Base-by-base conservation (phyloP, 2,888 invertebrate genomes). In the Tanytarsus gracilentus region DNA sequence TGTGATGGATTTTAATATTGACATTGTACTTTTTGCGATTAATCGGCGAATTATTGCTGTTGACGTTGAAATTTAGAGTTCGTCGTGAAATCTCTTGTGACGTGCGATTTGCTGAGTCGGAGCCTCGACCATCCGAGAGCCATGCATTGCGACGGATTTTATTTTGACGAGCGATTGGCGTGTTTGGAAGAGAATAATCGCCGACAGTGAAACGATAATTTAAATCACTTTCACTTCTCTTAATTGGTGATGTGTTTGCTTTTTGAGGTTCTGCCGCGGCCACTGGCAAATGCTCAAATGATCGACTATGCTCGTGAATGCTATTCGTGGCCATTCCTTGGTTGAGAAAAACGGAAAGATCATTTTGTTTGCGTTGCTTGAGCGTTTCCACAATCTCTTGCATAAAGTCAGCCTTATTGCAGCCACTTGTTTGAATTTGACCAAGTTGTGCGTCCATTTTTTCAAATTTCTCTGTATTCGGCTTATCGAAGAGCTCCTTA, bases 101-200 rank as follows among this genome's bases (percentile, higher is more conserved):
- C 7, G 23, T 18, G 11, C 21, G 18, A 40, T n/a, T 40, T 18
- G 18, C 23, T 44, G 44, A 8, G 4, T 8, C 2, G 23, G 36
- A 26, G 14, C 64, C 61, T 8, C 63, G 63, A 11, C 63, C 62
- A 48, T 67, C 78, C 1, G 78, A 76, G 1, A 79, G 68, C 79
- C 79, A 79, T 7, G 78, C 78, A 61, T 77, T 77, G 63, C 75
- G 77, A 63, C 78, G 73, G 63, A 79, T 67, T 64, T 78, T 78
- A 62, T 77, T 79, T 65, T 76, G 78, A 5, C 78, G 69, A 4
- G 79, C 79, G 61, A 79, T 79, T 1, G 79, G 78, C 5, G 78
- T 78, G 0, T 70, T 70, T 1, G 79, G 79, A 62, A 79, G 69
- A 65, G 75, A 76, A 49, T 75, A 77, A 63, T 77, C 76, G 64